phyloP scores from a whole-genome alignment of 1,140 invertebrate genomes.

The Episyrphus balteatus region DNA sequence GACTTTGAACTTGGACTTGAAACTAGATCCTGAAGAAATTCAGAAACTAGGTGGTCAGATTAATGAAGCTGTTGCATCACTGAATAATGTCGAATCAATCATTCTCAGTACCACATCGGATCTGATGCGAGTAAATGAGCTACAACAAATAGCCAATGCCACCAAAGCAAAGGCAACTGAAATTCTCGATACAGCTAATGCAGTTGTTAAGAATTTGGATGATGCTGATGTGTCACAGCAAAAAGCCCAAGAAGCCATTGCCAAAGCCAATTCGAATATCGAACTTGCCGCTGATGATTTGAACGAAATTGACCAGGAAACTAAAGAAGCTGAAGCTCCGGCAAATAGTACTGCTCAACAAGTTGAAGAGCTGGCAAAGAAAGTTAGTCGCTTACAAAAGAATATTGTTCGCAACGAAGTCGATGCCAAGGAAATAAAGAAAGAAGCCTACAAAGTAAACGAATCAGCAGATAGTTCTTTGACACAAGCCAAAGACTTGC shows the following conservation, averaged over 20 bases:
- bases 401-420: constrained; percentile 64
- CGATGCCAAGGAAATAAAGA: constrained; percentile 45
- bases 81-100: constrained; percentile 85
- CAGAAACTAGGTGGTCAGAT: constrained; percentile 70
- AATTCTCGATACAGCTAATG: constrained; percentile 45
- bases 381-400: constrained; percentile 60
- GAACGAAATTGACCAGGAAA: constrained; percentile 51
- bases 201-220: constrained; percentile 44
- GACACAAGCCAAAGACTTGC: constrained; percentile 23
- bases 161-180: constrained; percentile 53
- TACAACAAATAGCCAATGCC: constrained; percentile 64
- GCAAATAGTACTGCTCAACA: constrained; percentile 58
- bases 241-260: constrained; percentile 64
- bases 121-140: constrained; percentile 54
- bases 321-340: constrained; percentile 57
- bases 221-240: constrained; percentile 67
- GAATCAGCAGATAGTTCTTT: constrained; percentile 38
- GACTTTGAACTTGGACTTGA: constrained; percentile 53
- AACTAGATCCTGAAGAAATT: constrained; percentile 75
- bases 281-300: constrained; percentile 62
- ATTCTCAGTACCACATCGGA: constrained; percentile 73
- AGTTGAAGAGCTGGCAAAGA: constrained; percentile 52
- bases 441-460: constrained; percentile 42
- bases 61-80: constrained; percentile 67
- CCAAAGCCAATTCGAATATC: constrained; percentile 70